Base-by-base conservation (phyloP, 2,113 vertebrate species). In the Gulo gulo region DNA sequence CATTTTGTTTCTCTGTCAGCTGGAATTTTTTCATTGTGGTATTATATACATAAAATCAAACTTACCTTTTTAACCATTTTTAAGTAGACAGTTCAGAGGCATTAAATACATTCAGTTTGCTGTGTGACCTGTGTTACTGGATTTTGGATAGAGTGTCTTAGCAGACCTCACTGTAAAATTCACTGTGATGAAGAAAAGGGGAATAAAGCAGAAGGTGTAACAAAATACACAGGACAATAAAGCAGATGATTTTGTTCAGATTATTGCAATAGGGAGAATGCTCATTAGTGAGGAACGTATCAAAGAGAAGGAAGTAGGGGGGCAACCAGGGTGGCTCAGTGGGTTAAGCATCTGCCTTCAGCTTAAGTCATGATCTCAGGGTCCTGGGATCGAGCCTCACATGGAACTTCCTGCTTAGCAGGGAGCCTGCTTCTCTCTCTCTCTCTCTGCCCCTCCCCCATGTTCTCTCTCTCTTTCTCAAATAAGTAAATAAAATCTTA, bases 131-230 rank as follows among this genome's bases (percentile, higher is more conserved):
- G 16, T 80, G 52, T 36, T 42, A 34, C 21, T 88, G 63, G 52
- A 50, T 76, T 88, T 94, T 83, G 80, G 42, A 76, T 65, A 96
- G 45, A 59, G 76, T 82, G 71, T 29, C 39, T 74, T 61, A 79
- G 18, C 39, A 96, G 73, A 31, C 81, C 45, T 94, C n/a, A 23
- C 13, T 82, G 47, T 91, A 91, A 97, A 83, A 61, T 67, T 88
- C 69, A 47, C 52, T 50, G 29, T 18, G 36, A 88, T 61, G 29
- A 78, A 57, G 86, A 63, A 92, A 65, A 81, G 29, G 2, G 18
- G 39, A 61, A 95, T 39, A 92, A 71, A 84, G 11, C 18, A 91
- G 13, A 97, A n/a, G 20, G 0, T 34, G 16, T 59, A 20, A 39
- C 18, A 39, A 91, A 76, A 87, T 57, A 26, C 8, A 20, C n/a